Evolutionary conservation across 1,140 invertebrate genomes (phyloP), one percentile per base, ranked within the genome.

Genomic region (Agrypnia vestita): DNA sequence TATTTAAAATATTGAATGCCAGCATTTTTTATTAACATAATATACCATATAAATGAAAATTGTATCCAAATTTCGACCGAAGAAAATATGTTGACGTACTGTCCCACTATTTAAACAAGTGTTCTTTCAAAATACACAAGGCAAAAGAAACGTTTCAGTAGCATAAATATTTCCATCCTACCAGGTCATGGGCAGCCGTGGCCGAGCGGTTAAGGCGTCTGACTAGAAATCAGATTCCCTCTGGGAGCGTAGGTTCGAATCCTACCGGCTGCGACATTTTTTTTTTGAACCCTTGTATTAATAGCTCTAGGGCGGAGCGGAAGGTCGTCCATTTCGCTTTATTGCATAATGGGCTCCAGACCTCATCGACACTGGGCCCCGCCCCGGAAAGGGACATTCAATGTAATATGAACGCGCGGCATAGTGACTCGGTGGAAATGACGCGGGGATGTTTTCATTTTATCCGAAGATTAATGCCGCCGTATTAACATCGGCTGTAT

Each of bases 181-280:
- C 25, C 25, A 35, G 25, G 6, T 35, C 25, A 35, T 6, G 25
- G n/a, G 80, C 80, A 81, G 80, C 78, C 80, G 80, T 81, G 80
- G 80, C 87, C 86, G 88, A 89, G 88, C 87, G 88, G 88, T 89
- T 89, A 89, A 89, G 88, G 88, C 87, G 88, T 88, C 88, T 88
- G 88, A 89, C 87, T 89, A 84, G 88, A 89, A 89, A 89, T 88
- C 87, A 87, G 87, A 88, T 90, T 89, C 88, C 88, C 87, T 90
- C 86, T 90, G 87, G 88, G 88, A 89, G 88, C 88, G 86, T 87
- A 88, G 86, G 87, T 89, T 89, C 87, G 87, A 89, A 86, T 89
- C 87, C 87, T 89, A 86, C 86, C 86, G 87, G 84, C 86, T 82
- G 81, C 81, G 81, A 80, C 10, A 4, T 17, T 46, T 49, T 69